These are phyloP conservation scores for Chalcosyrphus nemorum DNA, from an alignment of 2,888 invertebrate genomes.

Conservation along the genomic window DNA sequence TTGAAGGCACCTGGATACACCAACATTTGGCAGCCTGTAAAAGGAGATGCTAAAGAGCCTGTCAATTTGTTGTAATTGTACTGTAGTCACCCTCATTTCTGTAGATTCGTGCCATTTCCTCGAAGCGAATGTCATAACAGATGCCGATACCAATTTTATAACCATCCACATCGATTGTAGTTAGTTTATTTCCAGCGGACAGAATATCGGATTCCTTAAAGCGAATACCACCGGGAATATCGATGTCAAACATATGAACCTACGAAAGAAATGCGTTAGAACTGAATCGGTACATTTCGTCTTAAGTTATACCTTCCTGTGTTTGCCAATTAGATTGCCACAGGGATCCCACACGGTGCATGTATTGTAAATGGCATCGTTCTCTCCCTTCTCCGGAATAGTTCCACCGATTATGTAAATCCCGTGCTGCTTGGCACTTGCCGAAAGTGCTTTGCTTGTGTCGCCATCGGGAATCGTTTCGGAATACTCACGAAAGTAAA, in stretches of 20 bases:
- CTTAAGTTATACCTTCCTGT: constrained; percentile 89
- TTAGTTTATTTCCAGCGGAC: constrained; percentile 88
- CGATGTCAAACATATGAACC: constrained; percentile 97
- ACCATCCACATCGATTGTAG: constrained; percentile 87
- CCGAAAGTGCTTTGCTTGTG: constrained; percentile 87
- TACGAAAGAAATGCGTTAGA: neutral
- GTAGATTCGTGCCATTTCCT: constrained; percentile 92
- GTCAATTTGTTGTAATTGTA: no score
- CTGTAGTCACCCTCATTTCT: constrained; percentile 83
- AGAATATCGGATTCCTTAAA: constrained; percentile 96
- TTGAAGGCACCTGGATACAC: constrained; percentile 98
- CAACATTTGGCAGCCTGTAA: constrained; percentile 92
- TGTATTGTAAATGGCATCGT: constrained; percentile 89
- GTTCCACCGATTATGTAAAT: constrained; percentile 95
- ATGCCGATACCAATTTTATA: constrained; percentile 94
- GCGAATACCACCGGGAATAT: constrained; percentile 95
- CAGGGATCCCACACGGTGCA: constrained; percentile 92
- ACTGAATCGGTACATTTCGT: neutral
- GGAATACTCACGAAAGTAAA: constrained; percentile 92
- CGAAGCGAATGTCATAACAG: constrained; percentile 97
- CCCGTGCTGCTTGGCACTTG: constrained; percentile 88
- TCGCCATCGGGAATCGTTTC: constrained; percentile 91
- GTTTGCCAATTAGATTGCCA: constrained; percentile 90
- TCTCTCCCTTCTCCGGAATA: constrained; percentile 89
- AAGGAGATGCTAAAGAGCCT: no score